phyloP scores from a whole-genome alignment of 2,113 vertebrate genomes.

The Pelobates fuscus region DNA sequence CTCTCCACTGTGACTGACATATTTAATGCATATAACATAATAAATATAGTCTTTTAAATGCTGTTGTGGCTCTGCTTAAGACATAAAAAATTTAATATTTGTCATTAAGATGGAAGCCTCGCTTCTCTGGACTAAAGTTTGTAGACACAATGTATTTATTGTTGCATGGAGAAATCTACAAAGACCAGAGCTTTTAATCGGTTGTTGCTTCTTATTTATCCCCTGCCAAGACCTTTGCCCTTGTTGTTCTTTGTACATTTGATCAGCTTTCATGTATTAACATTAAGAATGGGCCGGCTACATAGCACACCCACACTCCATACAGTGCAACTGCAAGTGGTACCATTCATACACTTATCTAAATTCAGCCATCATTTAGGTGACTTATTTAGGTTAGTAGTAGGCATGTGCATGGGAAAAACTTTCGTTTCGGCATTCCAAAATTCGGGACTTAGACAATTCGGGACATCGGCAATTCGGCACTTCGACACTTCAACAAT shows the following conservation, averaged over 20 bases:
- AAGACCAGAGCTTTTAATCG: background rate
- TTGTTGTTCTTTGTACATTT: background rate
- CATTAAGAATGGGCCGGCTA: background rate
- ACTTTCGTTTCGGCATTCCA: too few relatives aligned
- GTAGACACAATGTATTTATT: background rate
- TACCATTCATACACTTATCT: too few relatives aligned
- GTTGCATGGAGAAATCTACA: background rate
- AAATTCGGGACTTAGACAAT: too few relatives aligned
- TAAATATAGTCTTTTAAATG: too few relatives aligned
- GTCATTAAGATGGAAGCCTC: background rate
- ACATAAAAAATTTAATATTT: background rate
- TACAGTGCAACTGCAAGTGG: too few relatives aligned
- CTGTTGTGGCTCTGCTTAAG: background rate
- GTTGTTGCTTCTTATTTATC: background rate
- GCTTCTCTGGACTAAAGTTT: background rate
- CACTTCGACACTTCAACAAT: too few relatives aligned
- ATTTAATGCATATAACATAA: too few relatives aligned
- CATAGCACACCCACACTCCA: background rate
- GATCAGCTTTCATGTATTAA: background rate
- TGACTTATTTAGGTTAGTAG: too few relatives aligned
- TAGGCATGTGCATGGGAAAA: too few relatives aligned
- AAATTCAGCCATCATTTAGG: too few relatives aligned
- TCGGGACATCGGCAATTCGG: too few relatives aligned
- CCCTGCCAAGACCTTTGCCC: background rate
- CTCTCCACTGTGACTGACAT: too few relatives aligned